Base-by-base conservation (phyloP, 1,140 invertebrate genomes). In the Hesperophylax magnus region DNA sequence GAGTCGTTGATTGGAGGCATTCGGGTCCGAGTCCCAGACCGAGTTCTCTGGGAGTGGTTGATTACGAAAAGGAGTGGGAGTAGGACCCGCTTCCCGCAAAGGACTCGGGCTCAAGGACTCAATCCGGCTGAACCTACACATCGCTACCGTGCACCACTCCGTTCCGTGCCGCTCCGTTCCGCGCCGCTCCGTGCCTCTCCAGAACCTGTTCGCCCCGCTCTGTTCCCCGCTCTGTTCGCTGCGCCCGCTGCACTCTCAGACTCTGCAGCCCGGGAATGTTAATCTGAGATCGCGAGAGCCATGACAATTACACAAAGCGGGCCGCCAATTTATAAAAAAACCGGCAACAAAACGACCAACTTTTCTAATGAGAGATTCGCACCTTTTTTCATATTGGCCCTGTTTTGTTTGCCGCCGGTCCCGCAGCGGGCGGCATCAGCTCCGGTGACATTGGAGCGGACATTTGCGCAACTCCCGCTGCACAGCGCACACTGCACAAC, bases 391-490 rank as follows among this genome's bases (percentile, higher is more conserved):
- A 7, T 53, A 3, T 22, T 24, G 47, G 47, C 39, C 47, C 69
- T 52, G 18, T 72, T 72, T 72, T 72, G 47, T 53, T 39, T 17
- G 17, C 63, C 63, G 27, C 11, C 24, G 24, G 22, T 34, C 24
- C 60, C n/a, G 60, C 60, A 22, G 24, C 60, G 7, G 60, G 24
- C 54, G 54, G 54, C 54, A 58, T 20, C 61, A 7, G 24, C 31
- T 53, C 47, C 47, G n/a, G 39, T 53, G 69, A 72, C 69, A 72
- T 53, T 72, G 69, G 69, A 54, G 18, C 31, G 65, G 69, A 24
- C 22, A 27, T 67, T 67, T 67, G 63, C 63, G 27, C 63, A 67
- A 67, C 63, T 67, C 63, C 31, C 31, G 63, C 22, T 14, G 9
- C 17, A 11, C 14, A 22, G 24, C 24, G 47, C 69, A 54, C 34